phyloP scores from a whole-genome alignment of 2,797 vertebrate species.

The Momotus momota region DNA sequence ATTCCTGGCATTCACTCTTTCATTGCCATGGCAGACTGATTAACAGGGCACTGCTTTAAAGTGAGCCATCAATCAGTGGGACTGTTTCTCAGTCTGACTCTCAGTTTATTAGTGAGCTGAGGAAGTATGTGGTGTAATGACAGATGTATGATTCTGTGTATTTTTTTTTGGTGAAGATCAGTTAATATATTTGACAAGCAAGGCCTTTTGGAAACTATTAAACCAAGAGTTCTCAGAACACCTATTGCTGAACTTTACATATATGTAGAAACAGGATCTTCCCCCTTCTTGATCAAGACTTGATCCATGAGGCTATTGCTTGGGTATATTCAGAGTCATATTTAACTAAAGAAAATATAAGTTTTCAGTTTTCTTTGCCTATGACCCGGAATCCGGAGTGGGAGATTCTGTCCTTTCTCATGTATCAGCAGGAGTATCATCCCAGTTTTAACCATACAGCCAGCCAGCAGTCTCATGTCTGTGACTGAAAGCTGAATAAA shows the following conservation, averaged over 20 bases:
- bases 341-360: neutral
- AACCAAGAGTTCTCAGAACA: neutral
- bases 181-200: neutral
- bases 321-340: neutral
- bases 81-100: neutral
- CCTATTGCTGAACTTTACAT: neutral
- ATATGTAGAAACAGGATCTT: neutral
- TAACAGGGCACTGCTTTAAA: constrained; percentile 27
- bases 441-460: neutral
- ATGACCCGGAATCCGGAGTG: neutral
- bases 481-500: neutral
- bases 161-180: neutral
- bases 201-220: neutral
- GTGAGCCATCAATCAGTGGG: constrained; percentile 49
- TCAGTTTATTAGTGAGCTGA: neutral
- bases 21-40: neutral
- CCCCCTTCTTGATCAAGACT: neutral
- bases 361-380: neutral
- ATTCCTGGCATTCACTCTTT: constrained; percentile 37
- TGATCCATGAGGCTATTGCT: neutral
- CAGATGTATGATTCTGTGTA: neutral
- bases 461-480: neutral
- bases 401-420: neutral
- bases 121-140: neutral
- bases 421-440: neutral